phyloP scores from a whole-genome alignment of 2,113 vertebrate species.

The Diphyllodes magnificus region DNA sequence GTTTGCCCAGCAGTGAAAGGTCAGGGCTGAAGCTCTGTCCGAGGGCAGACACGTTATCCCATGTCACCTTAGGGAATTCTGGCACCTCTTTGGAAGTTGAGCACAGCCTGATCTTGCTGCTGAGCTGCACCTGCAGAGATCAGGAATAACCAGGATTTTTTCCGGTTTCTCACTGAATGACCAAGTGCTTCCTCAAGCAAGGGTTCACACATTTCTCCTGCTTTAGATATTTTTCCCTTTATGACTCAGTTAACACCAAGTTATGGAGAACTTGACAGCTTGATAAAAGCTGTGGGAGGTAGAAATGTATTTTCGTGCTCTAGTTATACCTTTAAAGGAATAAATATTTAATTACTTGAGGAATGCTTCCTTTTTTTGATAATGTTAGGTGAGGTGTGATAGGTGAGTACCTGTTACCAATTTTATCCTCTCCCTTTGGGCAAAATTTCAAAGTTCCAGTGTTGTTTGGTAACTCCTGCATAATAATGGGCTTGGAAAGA shows the following conservation, averaged over 20 bases:
- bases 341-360: slow-evolving; percentile 34
- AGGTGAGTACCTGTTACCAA: neutral
- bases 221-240: slow-evolving; percentile 24
- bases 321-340: slow-evolving; percentile 19
- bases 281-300: slow-evolving; percentile 43
- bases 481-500: neutral
- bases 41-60: neutral
- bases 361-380: neutral
- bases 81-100: neutral
- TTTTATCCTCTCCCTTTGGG: neutral
- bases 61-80: neutral
- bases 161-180: slow-evolving; percentile 10
- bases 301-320: neutral
- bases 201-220: neutral
- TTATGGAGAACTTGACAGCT: slow-evolving; percentile 37
- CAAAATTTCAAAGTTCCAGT: neutral
- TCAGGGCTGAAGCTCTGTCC: neutral
- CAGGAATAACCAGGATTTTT: neutral
- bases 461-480: neutral
- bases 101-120: neutral
- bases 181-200: slow-evolving; percentile 14
- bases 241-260: slow-evolving; percentile 33
- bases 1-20: neutral
- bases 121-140: neutral
- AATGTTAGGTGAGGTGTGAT: neutral